phyloP scores from a whole-genome alignment of 2,888 invertebrate species.

The Cryptocephalus primarius region DNA sequence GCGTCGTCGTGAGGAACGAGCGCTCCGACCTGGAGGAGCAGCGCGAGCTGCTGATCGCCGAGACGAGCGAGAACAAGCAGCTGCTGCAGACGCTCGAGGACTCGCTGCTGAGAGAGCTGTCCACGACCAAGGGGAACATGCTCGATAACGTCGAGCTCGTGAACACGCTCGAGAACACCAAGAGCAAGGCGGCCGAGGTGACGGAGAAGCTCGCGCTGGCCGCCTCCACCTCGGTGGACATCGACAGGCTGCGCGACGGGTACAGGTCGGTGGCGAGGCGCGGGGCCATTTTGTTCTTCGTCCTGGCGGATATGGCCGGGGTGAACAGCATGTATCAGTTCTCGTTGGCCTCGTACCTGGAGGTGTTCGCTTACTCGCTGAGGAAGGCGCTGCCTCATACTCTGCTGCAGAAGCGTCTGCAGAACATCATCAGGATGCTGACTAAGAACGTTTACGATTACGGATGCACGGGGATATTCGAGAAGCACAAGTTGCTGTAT shows the following conservation, averaged over 20 bases:
- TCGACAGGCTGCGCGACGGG: slow-evolving; percentile 72
- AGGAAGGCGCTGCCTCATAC: slow-evolving; percentile 75
- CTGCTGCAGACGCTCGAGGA: slow-evolving; percentile 76
- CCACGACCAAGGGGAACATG: slow-evolving; percentile 85
- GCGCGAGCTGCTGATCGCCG: slow-evolving; percentile 68
- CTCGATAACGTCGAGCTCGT: slow-evolving; percentile 82
- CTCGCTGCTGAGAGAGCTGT: slow-evolving; percentile 70
- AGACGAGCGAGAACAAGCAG: slow-evolving; percentile 79
- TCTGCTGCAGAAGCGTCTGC: slow-evolving; percentile 58
- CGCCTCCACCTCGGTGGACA: slow-evolving; percentile 63
- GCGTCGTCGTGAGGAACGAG: slow-evolving; percentile 81
- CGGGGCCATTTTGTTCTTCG: slow-evolving; percentile 85
- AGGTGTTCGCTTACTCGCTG: slow-evolving; percentile 72
- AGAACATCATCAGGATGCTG: slow-evolving; percentile 72
- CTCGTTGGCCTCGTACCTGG: slow-evolving; percentile 73
- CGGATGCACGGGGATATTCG: slow-evolving; percentile 86
- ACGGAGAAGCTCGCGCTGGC: slow-evolving; percentile 69
- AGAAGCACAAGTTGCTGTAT: slow-evolving; percentile 79
- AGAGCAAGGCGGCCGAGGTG: slow-evolving; percentile 75
- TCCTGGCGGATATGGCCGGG: slow-evolving; percentile 78
- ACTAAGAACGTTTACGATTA: slow-evolving; percentile 86
- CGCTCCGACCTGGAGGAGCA: slow-evolving; percentile 81
- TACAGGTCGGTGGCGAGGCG: slow-evolving; percentile 78
- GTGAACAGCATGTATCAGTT: slow-evolving; percentile 91
- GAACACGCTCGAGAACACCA: slow-evolving; percentile 78